Base-by-base conservation (phyloP, 92 coral and sea anemone species). In the Plumapathes pennacea region DNA sequence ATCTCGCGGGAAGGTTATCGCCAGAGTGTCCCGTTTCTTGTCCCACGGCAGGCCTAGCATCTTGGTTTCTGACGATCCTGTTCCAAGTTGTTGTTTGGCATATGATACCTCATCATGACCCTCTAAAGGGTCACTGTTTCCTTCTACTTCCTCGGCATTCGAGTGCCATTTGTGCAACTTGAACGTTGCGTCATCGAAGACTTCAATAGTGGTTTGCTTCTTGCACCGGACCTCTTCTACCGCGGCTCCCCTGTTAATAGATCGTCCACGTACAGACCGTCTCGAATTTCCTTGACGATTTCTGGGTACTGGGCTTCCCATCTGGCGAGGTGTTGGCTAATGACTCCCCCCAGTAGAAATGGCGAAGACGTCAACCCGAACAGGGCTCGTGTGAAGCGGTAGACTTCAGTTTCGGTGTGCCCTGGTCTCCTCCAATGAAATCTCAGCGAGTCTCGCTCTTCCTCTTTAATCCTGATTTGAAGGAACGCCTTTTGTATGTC, bases 111-210 rank as follows among this genome's bases (percentile, higher is more conserved):
- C 21, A 18, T 54, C 60, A 20, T 32, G 43, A 14, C 60, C 46
- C n/a, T n/a, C n/a, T n/a, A n/a, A n/a, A n/a, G n/a, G n/a, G n/a
- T n/a, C n/a, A n/a, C n/a, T n/a, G n/a, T n/a, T 38, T 70, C 37
- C 57, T 47, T 70, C 77, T 21, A 70, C 50, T 44, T 57, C 77
- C 48, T 58, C 39, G 28, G 29, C 77, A 52, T 70, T 58, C 26
- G 77, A 57, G 34, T 70, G 60, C 77, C 68, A 58, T 34, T 70
- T 70, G 60, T 46, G 69, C 32, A 57, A 36, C 8, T 50, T 58
- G 47, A 57, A 69, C 10, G 67, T 57, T 29, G 77, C 67, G 61
- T 69, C 77, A n/a, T 57, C 49, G 32, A 69, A 69, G 19, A 69
- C 40, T 36, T 69, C 68, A 39, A 57, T 57, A 31, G 77, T 43